Evolutionary conservation across 2,797 vertebrate species (phyloP).

Genomic region (Mus spretus): DNA sequence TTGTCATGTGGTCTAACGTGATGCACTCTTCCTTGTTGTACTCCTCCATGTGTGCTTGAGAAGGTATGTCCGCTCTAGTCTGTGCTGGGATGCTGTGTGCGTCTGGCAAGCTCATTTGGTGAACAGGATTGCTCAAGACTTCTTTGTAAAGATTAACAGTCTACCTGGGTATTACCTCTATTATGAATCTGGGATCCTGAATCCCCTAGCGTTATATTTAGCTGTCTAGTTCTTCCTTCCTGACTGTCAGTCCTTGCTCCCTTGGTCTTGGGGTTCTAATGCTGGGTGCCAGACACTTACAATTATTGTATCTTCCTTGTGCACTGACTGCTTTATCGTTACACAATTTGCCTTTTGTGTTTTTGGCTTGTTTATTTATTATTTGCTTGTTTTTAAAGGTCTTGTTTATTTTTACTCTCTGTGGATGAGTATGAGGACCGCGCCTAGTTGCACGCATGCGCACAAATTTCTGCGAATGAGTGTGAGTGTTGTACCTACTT

Average conservation of each 20-base stretch:
- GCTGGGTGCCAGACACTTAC: background rate
- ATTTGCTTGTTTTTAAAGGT: background rate
- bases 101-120: background rate
- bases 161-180: background rate
- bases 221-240: background rate
- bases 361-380: background rate
- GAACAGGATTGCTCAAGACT: background rate
- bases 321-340: background rate
- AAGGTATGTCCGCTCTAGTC: background rate
- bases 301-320: background rate
- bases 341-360: background rate
- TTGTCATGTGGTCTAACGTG: background rate
- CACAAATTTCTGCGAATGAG: background rate
- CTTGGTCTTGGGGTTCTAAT: slow-evolving; percentile 12
- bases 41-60: background rate
- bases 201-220: background rate
- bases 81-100: background rate
- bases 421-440: too few species aligned
- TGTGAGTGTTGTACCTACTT: background rate
- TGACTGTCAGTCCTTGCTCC: background rate
- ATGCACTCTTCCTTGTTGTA: background rate
- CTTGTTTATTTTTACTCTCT: background rate
- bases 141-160: background rate
- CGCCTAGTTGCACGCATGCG: too few species aligned
- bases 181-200: background rate